phyloP scores from a whole-genome alignment of 2,113 vertebrate species.

The cattle (Bos taurus) region DNA sequence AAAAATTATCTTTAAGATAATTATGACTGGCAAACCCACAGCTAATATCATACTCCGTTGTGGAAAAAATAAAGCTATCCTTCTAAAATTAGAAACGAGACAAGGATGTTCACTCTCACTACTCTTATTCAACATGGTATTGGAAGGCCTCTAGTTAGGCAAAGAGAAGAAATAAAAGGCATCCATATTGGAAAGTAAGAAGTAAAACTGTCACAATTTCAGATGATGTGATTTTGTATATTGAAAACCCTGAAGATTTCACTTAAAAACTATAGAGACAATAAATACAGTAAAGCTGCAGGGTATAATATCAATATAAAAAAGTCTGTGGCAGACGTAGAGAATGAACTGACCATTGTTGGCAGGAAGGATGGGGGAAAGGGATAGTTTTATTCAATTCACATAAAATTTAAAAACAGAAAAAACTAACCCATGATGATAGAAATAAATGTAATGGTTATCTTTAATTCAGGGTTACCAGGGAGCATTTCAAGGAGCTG shows the following conservation, averaged over 20 bases:
- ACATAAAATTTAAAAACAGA: background rate
- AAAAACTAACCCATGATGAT: background rate
- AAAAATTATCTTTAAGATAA: background rate
- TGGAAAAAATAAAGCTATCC: background rate
- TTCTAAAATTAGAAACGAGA: background rate
- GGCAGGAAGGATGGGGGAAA: background rate
- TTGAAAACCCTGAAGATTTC: too few relatives aligned
- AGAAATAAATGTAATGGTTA: background rate
- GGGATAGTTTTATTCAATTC: background rate
- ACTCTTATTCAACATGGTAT: background rate
- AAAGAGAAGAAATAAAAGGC: too few relatives aligned
- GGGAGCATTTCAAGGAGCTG: background rate
- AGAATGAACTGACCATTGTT: background rate
- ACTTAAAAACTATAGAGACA: background rate
- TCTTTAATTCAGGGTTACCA: background rate
- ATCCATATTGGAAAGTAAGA: too few relatives aligned
- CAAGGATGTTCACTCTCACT: background rate
- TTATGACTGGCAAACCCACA: background rate
- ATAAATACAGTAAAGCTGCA: background rate
- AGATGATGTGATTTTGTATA: too few relatives aligned
- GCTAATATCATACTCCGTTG: background rate
- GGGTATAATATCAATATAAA: background rate
- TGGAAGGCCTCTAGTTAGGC: too few relatives aligned
- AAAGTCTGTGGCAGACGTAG: background rate
- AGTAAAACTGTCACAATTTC: too few relatives aligned